Conservation (phyloP, 1,140 invertebrate species). For the Hylyphantes graminicola region DNA sequence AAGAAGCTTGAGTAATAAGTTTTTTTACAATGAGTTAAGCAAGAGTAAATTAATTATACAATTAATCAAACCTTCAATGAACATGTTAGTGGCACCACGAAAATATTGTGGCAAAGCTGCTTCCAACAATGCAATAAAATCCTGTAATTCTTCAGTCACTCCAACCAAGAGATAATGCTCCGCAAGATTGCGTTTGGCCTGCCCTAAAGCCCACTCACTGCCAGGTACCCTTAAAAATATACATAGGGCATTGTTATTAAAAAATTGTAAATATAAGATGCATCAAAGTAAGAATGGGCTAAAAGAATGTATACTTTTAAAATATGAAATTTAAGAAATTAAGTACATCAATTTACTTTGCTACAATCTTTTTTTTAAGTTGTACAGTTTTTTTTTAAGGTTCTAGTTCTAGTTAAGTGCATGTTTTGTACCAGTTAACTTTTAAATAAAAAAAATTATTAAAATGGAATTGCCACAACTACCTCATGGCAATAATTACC, state of each 20-base stretch:
- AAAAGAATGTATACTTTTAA: neutral
- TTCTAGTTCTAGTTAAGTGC: too few species aligned
- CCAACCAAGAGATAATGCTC: conserved; percentile 95
- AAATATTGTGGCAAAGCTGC: conserved; percentile 89
- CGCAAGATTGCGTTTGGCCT: conserved; percentile 96
- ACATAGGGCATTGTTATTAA: neutral
- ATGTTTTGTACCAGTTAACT: too few species aligned
- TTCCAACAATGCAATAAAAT: conserved; percentile 94
- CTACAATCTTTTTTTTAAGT: too few species aligned
- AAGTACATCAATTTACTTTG: neutral
- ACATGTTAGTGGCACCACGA: conserved; percentile 85
- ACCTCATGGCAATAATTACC: too few species aligned
- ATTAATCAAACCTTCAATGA: conserved; percentile 77
- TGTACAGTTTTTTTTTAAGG: too few species aligned
- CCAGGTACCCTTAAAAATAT: conserved; percentile 84
- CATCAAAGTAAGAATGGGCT: neutral
- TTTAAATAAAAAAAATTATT: too few species aligned
- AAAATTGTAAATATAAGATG: too few species aligned
- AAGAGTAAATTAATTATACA: too few species aligned
- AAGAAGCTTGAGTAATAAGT: too few species aligned
- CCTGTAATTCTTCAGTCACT: conserved; percentile 92
- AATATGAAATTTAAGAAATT: neutral
- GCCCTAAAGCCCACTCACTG: conserved; percentile 90
- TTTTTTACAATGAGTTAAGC: too few species aligned
- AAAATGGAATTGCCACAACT: too few species aligned